Percentiles rank a stretch among this genome's conserved stretches.
These are phyloP conservation scores for Eupithecia abbreviata DNA, from an alignment of 2,888 invertebrate genomes.

Conservation along the genomic window DNA sequence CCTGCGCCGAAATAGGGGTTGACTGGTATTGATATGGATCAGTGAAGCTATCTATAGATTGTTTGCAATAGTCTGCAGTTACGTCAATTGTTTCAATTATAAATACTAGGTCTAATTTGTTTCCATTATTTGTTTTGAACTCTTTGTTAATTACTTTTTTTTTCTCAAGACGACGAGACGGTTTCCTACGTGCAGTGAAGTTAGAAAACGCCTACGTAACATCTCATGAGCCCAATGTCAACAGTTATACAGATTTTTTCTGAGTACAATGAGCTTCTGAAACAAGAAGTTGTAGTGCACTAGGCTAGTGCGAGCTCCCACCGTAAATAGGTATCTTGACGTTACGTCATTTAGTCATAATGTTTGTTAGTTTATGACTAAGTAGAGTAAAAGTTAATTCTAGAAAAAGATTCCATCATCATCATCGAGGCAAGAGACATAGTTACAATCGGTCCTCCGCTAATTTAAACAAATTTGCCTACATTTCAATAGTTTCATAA, in stretches of 20 bases:
- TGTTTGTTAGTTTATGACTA: background rate
- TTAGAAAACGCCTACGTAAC: constrained; percentile 23
- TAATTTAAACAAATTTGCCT: background rate
- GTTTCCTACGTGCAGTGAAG: background rate
- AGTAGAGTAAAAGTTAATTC: background rate
- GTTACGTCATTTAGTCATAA: background rate
- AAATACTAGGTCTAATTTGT: too few species aligned
- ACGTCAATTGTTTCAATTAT: too few species aligned
- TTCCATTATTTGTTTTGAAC: too few species aligned
- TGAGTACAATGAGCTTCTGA: constrained; percentile 64
- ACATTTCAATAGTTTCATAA: background rate
- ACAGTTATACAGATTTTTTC: constrained; percentile 68
- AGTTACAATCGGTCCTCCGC: background rate
- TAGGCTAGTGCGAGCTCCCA: constrained; percentile 47
- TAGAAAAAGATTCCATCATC: background rate
- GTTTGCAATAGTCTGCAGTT: too few species aligned
- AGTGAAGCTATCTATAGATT: too few species aligned
- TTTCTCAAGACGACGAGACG: background rate
- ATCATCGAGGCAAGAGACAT: background rate
- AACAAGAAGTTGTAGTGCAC: constrained; percentile 72
- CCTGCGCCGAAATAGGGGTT: too few species aligned
- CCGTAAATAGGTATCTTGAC: constrained; percentile 30
- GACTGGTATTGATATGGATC: too few species aligned
- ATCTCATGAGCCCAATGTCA: constrained; percentile 72
- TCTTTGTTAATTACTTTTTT: too few species aligned